Base-by-base conservation (phyloP, 2,888 invertebrate species). In the Pogonocherus hispidulus region DNA sequence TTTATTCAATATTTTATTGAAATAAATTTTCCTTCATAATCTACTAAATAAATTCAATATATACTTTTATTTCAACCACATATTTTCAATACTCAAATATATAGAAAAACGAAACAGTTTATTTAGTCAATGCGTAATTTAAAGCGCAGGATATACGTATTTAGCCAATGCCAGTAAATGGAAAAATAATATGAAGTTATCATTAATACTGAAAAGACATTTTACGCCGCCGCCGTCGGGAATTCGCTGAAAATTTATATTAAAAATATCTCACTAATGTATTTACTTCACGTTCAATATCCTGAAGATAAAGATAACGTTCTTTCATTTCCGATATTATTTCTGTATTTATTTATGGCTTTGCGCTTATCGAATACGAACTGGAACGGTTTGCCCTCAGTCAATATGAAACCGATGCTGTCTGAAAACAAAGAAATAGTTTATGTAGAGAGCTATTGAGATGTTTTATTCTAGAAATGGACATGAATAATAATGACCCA, bases 301-400 rank as follows among this genome's bases (percentile, higher is more conserved):
- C 70, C 70, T 46, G 57, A 19, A 49, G 64, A 63, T 63, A 66
- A 69, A 77, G 78, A 77, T 77, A 77, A 73, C 74, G 73, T 71
- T 75, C 77, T 78, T 78, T 78, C 80, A 80, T 80, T 81, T 80
- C 79, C 79, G 78, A 78, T 81, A 80, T 81, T 80, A 80, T 80
- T 80, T 79, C 78, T 73, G 78, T 81, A 79, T 79, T 81, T 81
- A 80, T 81, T 80, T 81, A 80, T 76, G 77, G 77, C 74, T 66
- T 62, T 67, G 76, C 72, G 79, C 78, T 80, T 80, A 80, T 80
- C 79, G 80, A 81, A 80, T 80, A 77, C 80, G 71, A 76, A 80
- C 63, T 69, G 60, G 66, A 69, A 56, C 46, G 67, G 62, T 67
- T 66, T 59, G 59, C 55, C 56, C 20, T 69, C 70, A 73, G 74